Evolutionary conservation across 2,113 vertebrate genomes (phyloP).

Genomic region (Oreochromis spilurus): DNA sequence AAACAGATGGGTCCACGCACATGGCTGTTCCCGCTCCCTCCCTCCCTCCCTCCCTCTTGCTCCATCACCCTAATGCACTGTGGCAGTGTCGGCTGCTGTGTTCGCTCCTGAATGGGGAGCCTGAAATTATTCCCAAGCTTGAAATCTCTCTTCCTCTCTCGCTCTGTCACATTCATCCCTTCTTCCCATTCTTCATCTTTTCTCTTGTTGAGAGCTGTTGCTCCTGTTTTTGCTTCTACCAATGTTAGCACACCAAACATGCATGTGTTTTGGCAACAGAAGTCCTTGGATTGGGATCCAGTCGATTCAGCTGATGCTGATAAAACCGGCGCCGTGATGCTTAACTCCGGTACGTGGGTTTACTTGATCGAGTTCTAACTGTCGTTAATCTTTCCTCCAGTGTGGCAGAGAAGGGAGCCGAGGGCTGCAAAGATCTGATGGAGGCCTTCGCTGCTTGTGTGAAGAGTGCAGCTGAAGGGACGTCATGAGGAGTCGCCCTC

Average conservation of each 20-base stretch:
- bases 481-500: constrained; percentile 61
- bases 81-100: constrained; percentile 49
- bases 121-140: constrained; percentile 35
- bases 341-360: not conserved
- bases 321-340: not conserved
- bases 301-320: not conserved
- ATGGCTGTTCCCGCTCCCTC: not conserved
- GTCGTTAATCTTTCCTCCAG: constrained; percentile 31
- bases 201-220: not conserved
- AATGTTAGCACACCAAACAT: not conserved
- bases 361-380: not conserved
- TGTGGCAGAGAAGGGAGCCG: constrained; percentile 69
- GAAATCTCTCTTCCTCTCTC: not conserved
- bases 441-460: constrained; percentile 75
- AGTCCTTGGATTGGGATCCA: not conserved
- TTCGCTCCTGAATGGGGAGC: constrained; percentile 27
- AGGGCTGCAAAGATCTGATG: constrained; percentile 74
- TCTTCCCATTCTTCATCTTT: not conserved
- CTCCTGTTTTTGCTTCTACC: not conserved
- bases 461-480: constrained; percentile 65
- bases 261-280: not conserved
- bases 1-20: constrained; percentile 40
- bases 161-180: not conserved
- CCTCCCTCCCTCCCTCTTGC: constrained; percentile 17
- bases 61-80: constrained; percentile 63